Conservation (phyloP, 2,888 invertebrate genomes). For the Amphipyra tragopoginis region DNA sequence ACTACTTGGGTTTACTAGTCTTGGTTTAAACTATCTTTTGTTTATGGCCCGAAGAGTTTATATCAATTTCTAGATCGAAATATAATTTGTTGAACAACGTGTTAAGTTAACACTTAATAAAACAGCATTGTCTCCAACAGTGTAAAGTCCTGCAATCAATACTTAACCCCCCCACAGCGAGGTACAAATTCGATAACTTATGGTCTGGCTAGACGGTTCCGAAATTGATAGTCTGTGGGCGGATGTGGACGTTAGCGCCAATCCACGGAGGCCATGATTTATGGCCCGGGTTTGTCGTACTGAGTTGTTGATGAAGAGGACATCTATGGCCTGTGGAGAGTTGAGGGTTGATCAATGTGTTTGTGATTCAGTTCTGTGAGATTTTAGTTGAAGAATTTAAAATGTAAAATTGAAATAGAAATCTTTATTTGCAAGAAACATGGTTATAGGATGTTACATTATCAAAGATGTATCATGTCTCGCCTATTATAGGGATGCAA, state of each 20-base stretch:
- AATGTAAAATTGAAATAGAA: too few relatives aligned
- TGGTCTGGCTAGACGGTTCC: conserved; percentile 60
- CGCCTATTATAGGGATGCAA: too few relatives aligned
- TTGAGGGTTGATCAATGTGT: conserved; percentile 34
- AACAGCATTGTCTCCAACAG: conserved; percentile 16
- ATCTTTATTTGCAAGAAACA: too few relatives aligned
- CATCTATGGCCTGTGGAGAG: conserved; percentile 32
- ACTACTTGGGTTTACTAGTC: too few relatives aligned
- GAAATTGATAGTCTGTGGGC: conserved; percentile 73
- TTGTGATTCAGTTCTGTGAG: not conserved
- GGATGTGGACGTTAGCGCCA: conserved; percentile 69
- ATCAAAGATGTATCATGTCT: too few relatives aligned
- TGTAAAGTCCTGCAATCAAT: conserved; percentile 59
- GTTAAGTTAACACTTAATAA: conserved; percentile 24
- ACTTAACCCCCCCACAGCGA: conserved; percentile 47
- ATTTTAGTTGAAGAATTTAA: conserved; percentile 13
- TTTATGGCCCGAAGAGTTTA: too few relatives aligned
- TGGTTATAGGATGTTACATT: too few relatives aligned
- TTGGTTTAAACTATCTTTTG: too few relatives aligned
- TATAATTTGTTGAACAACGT: not conserved
- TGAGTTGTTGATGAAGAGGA: conserved; percentile 58
- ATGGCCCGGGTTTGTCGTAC: conserved; percentile 51
- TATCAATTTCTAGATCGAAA: too few relatives aligned
- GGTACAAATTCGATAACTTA: conserved; percentile 72
- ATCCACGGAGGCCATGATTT: conserved; percentile 66